Percentiles rank a stretch among this genome's conserved stretches.
phyloP scores from a whole-genome alignment of 2,113 vertebrate species.

The Chionomys nivalis region DNA sequence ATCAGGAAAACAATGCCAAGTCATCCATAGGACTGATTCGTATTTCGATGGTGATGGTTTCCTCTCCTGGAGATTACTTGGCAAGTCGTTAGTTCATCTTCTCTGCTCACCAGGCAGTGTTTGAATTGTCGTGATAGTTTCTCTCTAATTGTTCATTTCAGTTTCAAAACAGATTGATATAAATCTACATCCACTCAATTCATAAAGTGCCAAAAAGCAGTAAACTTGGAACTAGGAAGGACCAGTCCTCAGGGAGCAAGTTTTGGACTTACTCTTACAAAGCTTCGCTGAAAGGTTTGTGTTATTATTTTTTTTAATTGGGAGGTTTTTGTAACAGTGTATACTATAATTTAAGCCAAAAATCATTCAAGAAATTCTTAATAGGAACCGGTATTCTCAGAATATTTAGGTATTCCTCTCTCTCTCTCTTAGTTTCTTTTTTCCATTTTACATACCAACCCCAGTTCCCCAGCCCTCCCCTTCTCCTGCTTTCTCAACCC shows the following conservation, averaged over 20 bases:
- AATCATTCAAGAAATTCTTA: constrained; percentile 18
- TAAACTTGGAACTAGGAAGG: constrained; percentile 14
- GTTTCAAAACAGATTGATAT: neutral
- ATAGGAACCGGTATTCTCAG: neutral
- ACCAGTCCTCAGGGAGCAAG: neutral
- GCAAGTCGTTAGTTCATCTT: neutral
- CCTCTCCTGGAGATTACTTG: neutral
- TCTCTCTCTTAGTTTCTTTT: too few relatives aligned
- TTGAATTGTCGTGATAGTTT: neutral
- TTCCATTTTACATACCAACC: too few relatives aligned
- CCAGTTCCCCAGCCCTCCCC: too few relatives aligned
- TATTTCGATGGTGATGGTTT: neutral
- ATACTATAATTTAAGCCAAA: neutral
- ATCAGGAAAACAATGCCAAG: neutral
- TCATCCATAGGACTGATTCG: neutral
- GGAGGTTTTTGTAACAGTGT: neutral
- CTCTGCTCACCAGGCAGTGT: neutral
- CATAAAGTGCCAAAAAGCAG: constrained; percentile 16
- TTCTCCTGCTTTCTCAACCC: too few relatives aligned
- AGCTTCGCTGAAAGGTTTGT: neutral
- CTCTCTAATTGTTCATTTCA: constrained; percentile 34
- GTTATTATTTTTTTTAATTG: neutral
- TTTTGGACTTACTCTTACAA: constrained; percentile 26
- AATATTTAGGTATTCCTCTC: neutral
- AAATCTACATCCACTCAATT: constrained; percentile 25